Evolutionary conservation across 2,797 vertebrate species (phyloP), one percentile per base, ranked within the genome.

Genomic region (Gobionotothen gibberifrons): DNA sequence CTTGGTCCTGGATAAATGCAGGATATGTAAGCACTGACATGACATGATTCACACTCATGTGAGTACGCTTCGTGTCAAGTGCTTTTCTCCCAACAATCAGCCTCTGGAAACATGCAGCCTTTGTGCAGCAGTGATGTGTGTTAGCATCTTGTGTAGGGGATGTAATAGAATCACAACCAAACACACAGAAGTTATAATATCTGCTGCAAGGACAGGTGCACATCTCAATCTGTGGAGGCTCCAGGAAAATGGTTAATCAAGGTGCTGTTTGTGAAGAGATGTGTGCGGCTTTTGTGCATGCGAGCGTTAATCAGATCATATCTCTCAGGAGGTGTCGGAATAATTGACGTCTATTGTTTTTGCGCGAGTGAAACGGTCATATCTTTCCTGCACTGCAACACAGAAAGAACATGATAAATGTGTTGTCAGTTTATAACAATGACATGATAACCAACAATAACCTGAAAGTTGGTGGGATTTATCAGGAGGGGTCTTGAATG

Each of bases 31-130:
- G 55, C 53, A 2, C 65, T 60, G 66, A 64, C 67, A 22, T 56
- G 61, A 75, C 42, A 21, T 2, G 51, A 13, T 53, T 32, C 17
- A 2, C 19, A 40, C 66, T 29, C 22, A 6, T 51, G 61, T 26
- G 71, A 78, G 67, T 46, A 39, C 54, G 48, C 71, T 47, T 75
- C 8, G 43, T 62, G 79, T 82, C 40, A 26, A 76, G 78, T 48
- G 69, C 62, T 71, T 81, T 65, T 72, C 53, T 46, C 56, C 22
- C 67, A 15, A 73, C 73, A 80, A 79, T 73, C 52, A 67, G 55
- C 53, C 2, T 5, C 52, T 29, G 53, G 44, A 72, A 70, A 75
- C 64, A 64, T 11, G 69, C 13, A 26, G 76, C 72, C 12, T 62
- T 19, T 22, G 49, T 47, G 58, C 42, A 62, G 14, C 43, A 74